Percentiles rank a stretch among this genome's conserved stretches.
Conservation (phyloP, 2,888 invertebrate species). For the Vannuccia rotundouncinata region DNA sequence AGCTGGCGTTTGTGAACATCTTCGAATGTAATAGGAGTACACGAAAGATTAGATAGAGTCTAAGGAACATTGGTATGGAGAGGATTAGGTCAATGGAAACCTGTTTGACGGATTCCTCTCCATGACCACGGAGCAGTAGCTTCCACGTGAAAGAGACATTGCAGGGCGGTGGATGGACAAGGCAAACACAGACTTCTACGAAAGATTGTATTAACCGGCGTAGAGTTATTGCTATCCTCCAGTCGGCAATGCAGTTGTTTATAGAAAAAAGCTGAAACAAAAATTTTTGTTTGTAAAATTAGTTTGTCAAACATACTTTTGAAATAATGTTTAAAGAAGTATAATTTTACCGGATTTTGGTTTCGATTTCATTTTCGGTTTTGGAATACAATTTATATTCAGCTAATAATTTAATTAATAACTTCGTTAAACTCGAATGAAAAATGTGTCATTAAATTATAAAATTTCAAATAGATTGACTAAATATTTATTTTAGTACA, state of each 20-base stretch:
- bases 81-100: slow-evolving; percentile 76
- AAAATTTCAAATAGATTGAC: too few relatives aligned
- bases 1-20: slow-evolving; percentile 94
- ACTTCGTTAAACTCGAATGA: too few relatives aligned
- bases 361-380: too few relatives aligned
- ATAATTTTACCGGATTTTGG: too few relatives aligned
- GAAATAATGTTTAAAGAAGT: too few relatives aligned
- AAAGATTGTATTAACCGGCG: slow-evolving; percentile 69
- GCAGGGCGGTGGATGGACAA: slow-evolving; percentile 93
- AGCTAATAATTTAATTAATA: too few relatives aligned
- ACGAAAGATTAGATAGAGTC: slow-evolving; percentile 92
- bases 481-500: too few relatives aligned
- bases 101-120: slow-evolving; percentile 35
- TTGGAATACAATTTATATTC: too few relatives aligned
- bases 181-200: slow-evolving; percentile 73
- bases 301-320: too few relatives aligned
- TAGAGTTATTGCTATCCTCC: slow-evolving; percentile 99
- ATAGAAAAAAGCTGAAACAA: slow-evolving; percentile 91
- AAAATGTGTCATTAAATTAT: too few relatives aligned
- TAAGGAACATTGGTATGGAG: slow-evolving; percentile 93
- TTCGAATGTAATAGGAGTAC: slow-evolving; percentile 96
- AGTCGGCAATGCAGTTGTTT: slow-evolving; percentile 99
- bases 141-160: slow-evolving; percentile 93
- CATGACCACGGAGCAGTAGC: slow-evolving; percentile 59
- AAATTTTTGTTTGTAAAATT: too few relatives aligned